Evolutionary conservation across 2,888 invertebrate species (phyloP).

Genomic region (Trileptium ribeirensis): DNA sequence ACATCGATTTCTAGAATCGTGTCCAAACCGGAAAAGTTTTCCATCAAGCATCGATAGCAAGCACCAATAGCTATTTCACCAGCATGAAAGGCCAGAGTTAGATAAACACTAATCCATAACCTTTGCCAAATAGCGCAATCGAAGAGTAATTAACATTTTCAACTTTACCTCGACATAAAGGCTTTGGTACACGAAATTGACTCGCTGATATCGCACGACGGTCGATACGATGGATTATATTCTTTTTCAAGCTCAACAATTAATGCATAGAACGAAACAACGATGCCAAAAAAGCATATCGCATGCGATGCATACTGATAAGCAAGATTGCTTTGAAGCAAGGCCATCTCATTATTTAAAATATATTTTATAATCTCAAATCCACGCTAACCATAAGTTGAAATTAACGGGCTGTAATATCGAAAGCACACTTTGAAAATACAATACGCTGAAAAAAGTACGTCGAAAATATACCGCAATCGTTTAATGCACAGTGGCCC

Average conservation of each 20-base stretch:
- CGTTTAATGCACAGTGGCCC: too few species aligned
- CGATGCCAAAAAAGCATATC: slow-evolving; percentile 12
- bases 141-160: not conserved
- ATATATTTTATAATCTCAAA: too few species aligned
- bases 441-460: too few species aligned
- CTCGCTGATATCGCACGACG: slow-evolving; percentile 21
- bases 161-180: slow-evolving; percentile 19
- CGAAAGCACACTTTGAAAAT: too few species aligned
- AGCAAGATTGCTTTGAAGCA: not conserved
- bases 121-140: not conserved
- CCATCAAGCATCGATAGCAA: too few species aligned
- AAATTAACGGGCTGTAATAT: too few species aligned
- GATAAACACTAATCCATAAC: not conserved
- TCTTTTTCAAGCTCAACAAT: slow-evolving; percentile 18
- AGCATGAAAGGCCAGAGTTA: not conserved
- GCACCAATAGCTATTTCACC: too few species aligned
- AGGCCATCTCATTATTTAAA: too few species aligned
- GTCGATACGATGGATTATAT: slow-evolving; percentile 17
- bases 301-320: slow-evolving; percentile 6
- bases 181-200: slow-evolving; percentile 24
- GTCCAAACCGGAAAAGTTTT: too few species aligned
- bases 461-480: too few species aligned
- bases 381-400: too few species aligned
- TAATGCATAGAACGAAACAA: slow-evolving; percentile 22
- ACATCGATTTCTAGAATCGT: too few species aligned